Percentiles rank a stretch among this genome's conserved stretches.
Conservation (phyloP, 2,888 invertebrate genomes). For the Sarcophaga caerulescens region DNA sequence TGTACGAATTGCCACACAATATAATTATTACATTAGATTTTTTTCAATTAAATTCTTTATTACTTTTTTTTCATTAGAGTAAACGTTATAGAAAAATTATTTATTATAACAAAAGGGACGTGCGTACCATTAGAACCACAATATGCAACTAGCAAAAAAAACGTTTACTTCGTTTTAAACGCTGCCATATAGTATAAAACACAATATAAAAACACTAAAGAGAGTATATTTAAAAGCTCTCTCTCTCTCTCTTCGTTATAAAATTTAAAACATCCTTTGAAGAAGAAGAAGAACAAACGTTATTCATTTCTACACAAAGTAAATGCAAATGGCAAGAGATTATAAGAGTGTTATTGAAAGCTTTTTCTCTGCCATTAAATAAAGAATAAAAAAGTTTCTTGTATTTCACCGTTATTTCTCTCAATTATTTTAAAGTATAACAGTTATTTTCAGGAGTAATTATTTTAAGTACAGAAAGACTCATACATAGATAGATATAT, state of each 20-base stretch:
- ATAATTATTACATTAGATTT: conserved; percentile 9
- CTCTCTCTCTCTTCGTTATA: neutral
- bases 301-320: neutral
- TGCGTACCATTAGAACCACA: conserved; percentile 64
- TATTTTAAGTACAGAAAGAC: neutral
- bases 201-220: too few relatives aligned
- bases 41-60: too few relatives aligned
- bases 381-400: too few relatives aligned
- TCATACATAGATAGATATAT: too few relatives aligned
- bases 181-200: conserved; percentile 23
- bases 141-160: conserved; percentile 66
- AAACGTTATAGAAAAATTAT: conserved; percentile 49
- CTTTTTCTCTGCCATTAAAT: neutral
- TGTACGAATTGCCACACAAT: conserved; percentile 7
- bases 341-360: neutral
- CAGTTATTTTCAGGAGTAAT: conserved; percentile 11
- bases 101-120: conserved; percentile 51
- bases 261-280: neutral
- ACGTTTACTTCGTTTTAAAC: conserved; percentile 60
- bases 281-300: neutral
- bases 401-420: too few relatives aligned
- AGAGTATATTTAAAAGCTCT: neutral
- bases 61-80: conserved; percentile 8
- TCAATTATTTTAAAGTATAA: conserved; percentile 29
- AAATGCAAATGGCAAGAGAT: neutral